phyloP scores from a whole-genome alignment of 1,140 invertebrate species.

The Drosophila saltans region DNA sequence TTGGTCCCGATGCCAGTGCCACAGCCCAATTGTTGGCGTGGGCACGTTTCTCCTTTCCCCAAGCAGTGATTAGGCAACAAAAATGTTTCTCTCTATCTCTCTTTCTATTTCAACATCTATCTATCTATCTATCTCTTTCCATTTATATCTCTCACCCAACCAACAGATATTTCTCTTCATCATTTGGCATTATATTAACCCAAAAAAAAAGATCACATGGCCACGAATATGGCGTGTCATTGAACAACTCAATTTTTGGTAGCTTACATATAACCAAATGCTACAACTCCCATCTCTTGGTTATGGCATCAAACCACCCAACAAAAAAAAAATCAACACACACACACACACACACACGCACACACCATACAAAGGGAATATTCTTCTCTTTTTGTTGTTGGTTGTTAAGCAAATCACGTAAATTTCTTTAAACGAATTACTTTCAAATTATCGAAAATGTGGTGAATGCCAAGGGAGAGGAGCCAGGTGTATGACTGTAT shows the following conservation, averaged over 20 bases:
- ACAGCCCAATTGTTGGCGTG: not conserved
- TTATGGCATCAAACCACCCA: conserved; percentile 7
- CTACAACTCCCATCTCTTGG: not conserved
- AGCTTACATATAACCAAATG: conserved; percentile 21
- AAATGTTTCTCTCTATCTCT: conserved; percentile 50
- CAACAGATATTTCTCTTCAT: not conserved
- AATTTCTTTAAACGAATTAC: conserved; percentile 75
- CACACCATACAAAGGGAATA: conserved; percentile 30
- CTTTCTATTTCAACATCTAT: not conserved
- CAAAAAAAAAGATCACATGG: conserved; percentile 27
- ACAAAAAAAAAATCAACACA: not conserved
- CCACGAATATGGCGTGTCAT: conserved; percentile 63
- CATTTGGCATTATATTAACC: conserved; percentile 35
- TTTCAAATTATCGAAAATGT: conserved; percentile 69
- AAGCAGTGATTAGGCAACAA: conserved; percentile 77
- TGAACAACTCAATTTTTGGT: conserved; percentile 68
- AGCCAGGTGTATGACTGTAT: conserved; percentile 2
- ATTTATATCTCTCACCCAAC: not conserved
- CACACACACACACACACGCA: not conserved
- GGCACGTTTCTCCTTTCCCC: conserved; percentile 27
- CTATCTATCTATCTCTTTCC: not conserved
- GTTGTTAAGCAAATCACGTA: conserved; percentile 77
- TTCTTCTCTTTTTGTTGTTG: conserved; percentile 20
- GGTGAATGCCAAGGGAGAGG: conserved; percentile 11
- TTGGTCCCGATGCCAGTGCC: not conserved